A percentile compares a stretch with the other conserved stretches of the same genome.
Conservation (phyloP, 2,797 vertebrate genomes). For the Lutra lutra region DNA sequence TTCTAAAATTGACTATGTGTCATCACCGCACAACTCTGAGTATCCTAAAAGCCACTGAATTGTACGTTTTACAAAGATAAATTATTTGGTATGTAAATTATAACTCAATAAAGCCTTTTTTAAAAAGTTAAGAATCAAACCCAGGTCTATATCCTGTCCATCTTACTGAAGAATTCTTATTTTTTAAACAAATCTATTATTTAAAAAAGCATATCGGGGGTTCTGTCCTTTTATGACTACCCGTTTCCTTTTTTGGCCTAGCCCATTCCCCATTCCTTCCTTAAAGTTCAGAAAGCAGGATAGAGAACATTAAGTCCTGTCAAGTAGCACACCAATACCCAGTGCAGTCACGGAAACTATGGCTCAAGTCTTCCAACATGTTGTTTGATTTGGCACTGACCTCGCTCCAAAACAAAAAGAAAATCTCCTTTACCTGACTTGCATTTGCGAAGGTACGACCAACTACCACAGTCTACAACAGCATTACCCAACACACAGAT, state of each 20-base stretch:
- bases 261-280: not conserved
- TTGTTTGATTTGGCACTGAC: conserved; percentile 32
- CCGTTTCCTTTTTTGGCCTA: not conserved
- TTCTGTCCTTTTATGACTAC: not conserved
- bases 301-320: not conserved
- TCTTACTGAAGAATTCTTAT: not conserved
- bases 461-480: not conserved
- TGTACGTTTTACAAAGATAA: not conserved
- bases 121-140: not conserved
- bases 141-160: not conserved
- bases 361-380: not conserved
- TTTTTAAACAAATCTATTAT: not conserved
- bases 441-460: not conserved
- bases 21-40: not conserved
- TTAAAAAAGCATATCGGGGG: not conserved
- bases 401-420: conserved; percentile 6
- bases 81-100: not conserved
- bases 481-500: not conserved
- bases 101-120: not conserved
- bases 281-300: not conserved
- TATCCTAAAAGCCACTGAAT: not conserved
- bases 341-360: not conserved
- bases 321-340: not conserved
- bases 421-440: not conserved
- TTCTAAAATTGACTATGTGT: not conserved